Evolutionary conservation across 2,888 invertebrate genomes (phyloP), one percentile per base, ranked within the genome.

Genomic region (Thelaira solivaga): DNA sequence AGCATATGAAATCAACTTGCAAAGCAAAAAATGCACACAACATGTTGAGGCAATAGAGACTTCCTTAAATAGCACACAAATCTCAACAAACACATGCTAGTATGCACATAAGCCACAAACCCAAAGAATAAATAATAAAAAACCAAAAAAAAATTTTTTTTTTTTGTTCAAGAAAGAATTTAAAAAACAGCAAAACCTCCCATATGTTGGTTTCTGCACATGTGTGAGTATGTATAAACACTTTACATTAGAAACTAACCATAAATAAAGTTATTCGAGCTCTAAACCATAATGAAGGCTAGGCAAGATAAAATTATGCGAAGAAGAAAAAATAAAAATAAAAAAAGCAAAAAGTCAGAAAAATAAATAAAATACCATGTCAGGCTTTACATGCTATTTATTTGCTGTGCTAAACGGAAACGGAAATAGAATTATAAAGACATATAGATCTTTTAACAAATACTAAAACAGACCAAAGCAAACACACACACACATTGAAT

Each of bases 381-480:
- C 51, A 45, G 39, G 41, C 62, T 18, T 41, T 41, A 51, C 57
- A 65, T 72, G 73, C 45, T 13, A 34, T 71, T n/a, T n/a, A n/a
- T n/a, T 73, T 67, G 51, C 65, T 73, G 53, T 31, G 47, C 53
- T 74, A 47, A 81, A 73, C 84, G 86, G 86, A 86, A 86, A 85
- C 85, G 85, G 85, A 86, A 86, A 86, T 85, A 83, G 84, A 84
- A 85, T 86, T 86, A 85, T 85, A 85, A 86, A 85, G 83, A 83
- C 83, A 85, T 83, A 83, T 82, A 41, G 29, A 41, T 61, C 22
- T 34, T 18, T 20, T 16, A 43, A 13, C 2, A 81, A 83, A 78
- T n/a, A n/a, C n/a, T n/a, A n/a, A n/a, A n/a, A n/a, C n/a, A n/a
- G n/a, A n/a, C n/a, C n/a, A n/a, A 20, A 5, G 20, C 20, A 55